phyloP scores from a whole-genome alignment of 2,113 vertebrate species.

The Anoura caudifer region DNA sequence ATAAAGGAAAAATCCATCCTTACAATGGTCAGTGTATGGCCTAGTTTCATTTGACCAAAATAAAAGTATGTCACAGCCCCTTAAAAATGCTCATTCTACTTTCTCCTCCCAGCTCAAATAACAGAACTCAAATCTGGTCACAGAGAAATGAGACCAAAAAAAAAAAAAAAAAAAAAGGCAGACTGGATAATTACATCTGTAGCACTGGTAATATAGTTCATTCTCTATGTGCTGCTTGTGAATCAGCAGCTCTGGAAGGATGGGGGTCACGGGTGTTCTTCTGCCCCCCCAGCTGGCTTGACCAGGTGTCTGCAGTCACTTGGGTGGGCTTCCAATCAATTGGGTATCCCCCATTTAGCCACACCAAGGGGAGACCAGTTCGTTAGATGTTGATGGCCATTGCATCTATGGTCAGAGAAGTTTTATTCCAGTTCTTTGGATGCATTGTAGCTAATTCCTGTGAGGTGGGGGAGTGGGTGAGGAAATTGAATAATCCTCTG shows the following conservation, averaged over 20 bases:
- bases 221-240: background rate
- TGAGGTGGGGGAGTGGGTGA: background rate
- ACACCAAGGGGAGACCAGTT: background rate
- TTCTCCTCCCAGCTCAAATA: constrained; percentile 10
- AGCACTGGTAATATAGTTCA: background rate
- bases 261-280: fast-evolving
- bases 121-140: constrained; percentile 8
- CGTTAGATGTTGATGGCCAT: background rate
- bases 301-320: background rate
- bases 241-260: background rate
- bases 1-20: background rate
- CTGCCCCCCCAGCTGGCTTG: background rate
- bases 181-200: background rate
- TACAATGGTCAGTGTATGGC: background rate
- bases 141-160: background rate
- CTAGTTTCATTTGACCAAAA: constrained; percentile 40
- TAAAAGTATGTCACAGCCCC: background rate
- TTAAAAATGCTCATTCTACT: constrained; percentile 21
- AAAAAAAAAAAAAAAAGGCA: background rate
- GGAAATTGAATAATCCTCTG: background rate
- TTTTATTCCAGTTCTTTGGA: background rate
- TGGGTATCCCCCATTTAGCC: background rate
- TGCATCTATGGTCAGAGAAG: background rate
- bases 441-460: background rate
- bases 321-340: background rate